phyloP scores from a whole-genome alignment of 2,888 invertebrate species.

The Ophion slaviceki region DNA sequence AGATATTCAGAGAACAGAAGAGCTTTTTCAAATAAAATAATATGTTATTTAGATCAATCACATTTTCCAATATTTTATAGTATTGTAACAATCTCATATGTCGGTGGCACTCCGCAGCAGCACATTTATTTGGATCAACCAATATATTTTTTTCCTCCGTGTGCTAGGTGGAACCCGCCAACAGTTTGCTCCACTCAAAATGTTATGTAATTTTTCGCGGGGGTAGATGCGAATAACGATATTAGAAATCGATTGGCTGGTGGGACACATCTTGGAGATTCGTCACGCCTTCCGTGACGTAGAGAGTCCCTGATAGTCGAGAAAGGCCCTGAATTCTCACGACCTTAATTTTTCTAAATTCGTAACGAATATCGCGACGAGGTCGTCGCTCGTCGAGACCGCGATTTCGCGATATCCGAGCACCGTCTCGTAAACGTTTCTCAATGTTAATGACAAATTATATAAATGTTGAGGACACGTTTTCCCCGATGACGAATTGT shows the following conservation, averaged over 20 bases:
- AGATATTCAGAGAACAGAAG: no score
- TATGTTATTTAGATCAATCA: no score
- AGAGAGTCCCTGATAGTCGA: conserved; percentile 20
- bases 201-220: neutral
- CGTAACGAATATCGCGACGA: conserved; percentile 51
- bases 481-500: neutral
- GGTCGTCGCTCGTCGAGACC: conserved; percentile 37
- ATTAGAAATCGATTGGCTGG: neutral
- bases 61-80: no score
- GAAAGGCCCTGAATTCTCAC: conserved; percentile 41
- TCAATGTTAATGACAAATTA: neutral
- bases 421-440: conserved; percentile 36
- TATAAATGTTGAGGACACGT: neutral
- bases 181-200: neutral
- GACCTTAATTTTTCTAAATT: conserved; percentile 61
- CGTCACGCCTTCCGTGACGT: neutral
- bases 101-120: no score
- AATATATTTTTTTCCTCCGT: no score
- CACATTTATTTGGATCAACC: no score
- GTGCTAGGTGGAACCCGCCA: no score
- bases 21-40: no score
- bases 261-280: neutral
- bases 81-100: no score
- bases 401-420: neutral
- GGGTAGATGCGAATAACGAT: neutral